Base-by-base conservation (phyloP, 2,888 invertebrate species). In the Epirrita christyi region DNA sequence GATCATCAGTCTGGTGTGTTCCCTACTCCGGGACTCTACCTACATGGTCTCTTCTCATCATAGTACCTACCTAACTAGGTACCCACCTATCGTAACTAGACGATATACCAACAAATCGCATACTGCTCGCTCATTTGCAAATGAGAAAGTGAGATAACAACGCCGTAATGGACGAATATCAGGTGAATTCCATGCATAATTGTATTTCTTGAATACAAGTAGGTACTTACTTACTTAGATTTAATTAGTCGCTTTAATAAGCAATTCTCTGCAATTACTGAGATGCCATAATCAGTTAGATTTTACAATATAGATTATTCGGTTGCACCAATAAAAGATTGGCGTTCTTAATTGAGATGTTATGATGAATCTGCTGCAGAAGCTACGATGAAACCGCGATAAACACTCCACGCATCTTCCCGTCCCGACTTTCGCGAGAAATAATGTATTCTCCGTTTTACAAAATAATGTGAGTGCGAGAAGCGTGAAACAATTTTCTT, bases 401-500 rank as follows among this genome's bases (percentile, higher is more conserved):
- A 82, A 73, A 63, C 81, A 80, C 76, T 80, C 81, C 75, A 70
- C 75, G 71, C 73, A 73, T 72, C 63, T 66, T 69, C 73, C 81
- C 72, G 78, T 77, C 80, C 74, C 77, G 83, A 91, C 91, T 91
- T 92, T 92, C 91, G 87, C 88, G 79, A 72, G 80, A 75, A 80
- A 73, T 85, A 86, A 90, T 87, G 86, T 84, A 87, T 89, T 88
- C 82, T 80, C 79, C 72, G 71, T 78, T 86, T 86, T 87, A 86
- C 85, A 88, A 86, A 86, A 85, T 86, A 84, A 85, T 85, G 85
- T 83, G 80, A 80, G 86, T 83, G 88, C 90, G 88, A 78, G 80
- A 81, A 85, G 86, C 90, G 89, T 92, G 88, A 89, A 91, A 83
- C 81, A 82, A 88, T 88, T 91, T 92, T 89, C 90, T 91, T 90